Base-by-base conservation (phyloP, 2,888 invertebrate genomes). In the Galerucella pusilla region DNA sequence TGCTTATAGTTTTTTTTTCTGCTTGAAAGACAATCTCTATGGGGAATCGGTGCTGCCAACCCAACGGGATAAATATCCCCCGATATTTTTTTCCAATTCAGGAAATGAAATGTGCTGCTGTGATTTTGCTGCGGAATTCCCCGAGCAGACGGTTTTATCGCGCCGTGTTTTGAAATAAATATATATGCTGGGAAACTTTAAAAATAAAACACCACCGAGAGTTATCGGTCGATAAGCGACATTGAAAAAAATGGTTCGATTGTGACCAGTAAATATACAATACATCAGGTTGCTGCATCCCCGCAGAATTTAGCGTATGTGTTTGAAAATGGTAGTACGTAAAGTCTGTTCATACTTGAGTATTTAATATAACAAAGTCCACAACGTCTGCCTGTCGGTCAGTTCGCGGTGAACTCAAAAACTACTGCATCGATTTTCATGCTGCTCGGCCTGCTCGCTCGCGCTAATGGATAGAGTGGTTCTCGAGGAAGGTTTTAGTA, bases 101-200 rank as follows among this genome's bases (percentile, higher is more conserved):
- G 61, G 61, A 70, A 70, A 70, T 70, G 63, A 70, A 70, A 70
- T 70, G 70, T 70, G 64, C 52, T 52, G 70, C 70, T 12, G 42
- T 70, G 70, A 70, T 70, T 70, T 64, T 54, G 54, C 52, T 16
- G 35, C 70, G 52, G 54, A 70, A 70, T 70, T 64, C 63, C 63
- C 70, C 54, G 16, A 70, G 54, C 70, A 70, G 63, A 54, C 64
- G 70, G 70, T 35, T 70, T 70, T 70, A 70, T 70, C 70, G 70
- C 64, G 11, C 63, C 54, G 61, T 64, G 63, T 54, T 70, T 70
- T 70, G 42, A 49, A 52, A 28, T 70, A 70, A 42, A 63, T 70
- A 14, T 70, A 52, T 35, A 25, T 49, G 49, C 49, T 63, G 49
- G 69, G 16, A 70, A 70, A 49, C 63, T 69, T 69, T 70, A 54